Conservation (phyloP, 2,888 invertebrate genomes). For the Bombylius major region DNA sequence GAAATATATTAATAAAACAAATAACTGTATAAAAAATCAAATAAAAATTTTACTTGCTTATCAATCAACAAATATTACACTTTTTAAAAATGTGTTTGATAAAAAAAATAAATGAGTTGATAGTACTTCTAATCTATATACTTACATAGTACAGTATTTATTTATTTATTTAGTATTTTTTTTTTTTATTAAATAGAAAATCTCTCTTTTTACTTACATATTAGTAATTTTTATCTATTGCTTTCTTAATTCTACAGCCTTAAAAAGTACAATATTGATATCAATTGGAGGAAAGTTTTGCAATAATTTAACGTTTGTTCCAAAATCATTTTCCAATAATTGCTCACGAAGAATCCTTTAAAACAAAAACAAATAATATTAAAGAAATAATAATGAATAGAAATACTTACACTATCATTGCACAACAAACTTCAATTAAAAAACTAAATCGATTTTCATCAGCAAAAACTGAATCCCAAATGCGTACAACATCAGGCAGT, state of each 20-base stretch:
- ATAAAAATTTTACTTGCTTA: too few species aligned
- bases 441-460: conserved; percentile 83
- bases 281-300: conserved; percentile 89
- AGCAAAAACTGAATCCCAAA: conserved; percentile 95
- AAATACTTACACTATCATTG: conserved; percentile 84
- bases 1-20: too few species aligned
- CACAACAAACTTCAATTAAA: conserved; percentile 84
- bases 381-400: conserved; percentile 1
- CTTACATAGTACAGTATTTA: too few species aligned
- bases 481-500: conserved; percentile 88
- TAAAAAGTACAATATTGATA: conserved; percentile 52
- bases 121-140: too few species aligned
- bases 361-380: neutral
- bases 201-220: too few species aligned
- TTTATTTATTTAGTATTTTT: too few species aligned
- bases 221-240: too few species aligned
- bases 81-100: too few species aligned
- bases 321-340: conserved; percentile 79
- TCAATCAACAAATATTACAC: too few species aligned
- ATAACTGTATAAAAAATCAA: too few species aligned
- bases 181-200: too few species aligned
- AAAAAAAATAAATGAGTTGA: too few species aligned
- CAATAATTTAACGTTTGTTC: conserved; percentile 82
- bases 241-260: neutral
- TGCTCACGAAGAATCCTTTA: conserved; percentile 69